Base-by-base conservation (phyloP, 2,113 vertebrate genomes). In the Dasypus novemcinctus region DNA sequence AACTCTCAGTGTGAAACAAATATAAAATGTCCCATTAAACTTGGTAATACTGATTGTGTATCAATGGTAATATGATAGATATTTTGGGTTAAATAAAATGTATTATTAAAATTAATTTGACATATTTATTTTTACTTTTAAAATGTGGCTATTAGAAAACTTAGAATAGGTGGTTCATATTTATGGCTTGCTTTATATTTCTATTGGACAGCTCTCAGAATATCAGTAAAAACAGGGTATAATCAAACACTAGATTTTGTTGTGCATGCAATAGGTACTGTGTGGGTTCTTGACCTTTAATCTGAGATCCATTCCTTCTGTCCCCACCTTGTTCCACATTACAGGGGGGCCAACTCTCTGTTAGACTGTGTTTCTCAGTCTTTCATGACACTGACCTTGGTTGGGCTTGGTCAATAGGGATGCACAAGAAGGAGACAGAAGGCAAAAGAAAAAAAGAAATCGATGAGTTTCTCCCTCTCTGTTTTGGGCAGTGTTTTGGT, bases 81-180 rank as follows among this genome's bases (percentile, higher is more conserved):
- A 71, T 72, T 31, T 12, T 83, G 38, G 8, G 33, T 90, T 15
- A 94, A 89, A 84, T 90, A 92, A 83, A 94, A 93, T 72, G 18
- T 27, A 46, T 36, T 66, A 81, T 78, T 81, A 89, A 87, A 71
- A 68, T 76, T 43, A 43, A 41, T 33, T 15, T 4, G 6, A 83
- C 31, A 79, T 20, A 79, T 20, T 84, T 54, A 20, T 36, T 52
- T 93, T 85, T 57, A n/a, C 23, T 80, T 90, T 91, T 94, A 52
- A 80, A 90, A 46, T 87, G 7, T 3, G 14, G 20, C 81, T 84
- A 31, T 29, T 72, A 71, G 20, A 91, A 82, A 64, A 64, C 71
- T 92, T 83, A 31, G 75, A 95, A 52, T 69, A 69, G 14, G 2
- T 76, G 9, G 33, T 33, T 86, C 79, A 80, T 21, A n/a, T 90